phyloP scores from a whole-genome alignment of 1,140 invertebrate species.

The Drosophila pseudoananassae region DNA sequence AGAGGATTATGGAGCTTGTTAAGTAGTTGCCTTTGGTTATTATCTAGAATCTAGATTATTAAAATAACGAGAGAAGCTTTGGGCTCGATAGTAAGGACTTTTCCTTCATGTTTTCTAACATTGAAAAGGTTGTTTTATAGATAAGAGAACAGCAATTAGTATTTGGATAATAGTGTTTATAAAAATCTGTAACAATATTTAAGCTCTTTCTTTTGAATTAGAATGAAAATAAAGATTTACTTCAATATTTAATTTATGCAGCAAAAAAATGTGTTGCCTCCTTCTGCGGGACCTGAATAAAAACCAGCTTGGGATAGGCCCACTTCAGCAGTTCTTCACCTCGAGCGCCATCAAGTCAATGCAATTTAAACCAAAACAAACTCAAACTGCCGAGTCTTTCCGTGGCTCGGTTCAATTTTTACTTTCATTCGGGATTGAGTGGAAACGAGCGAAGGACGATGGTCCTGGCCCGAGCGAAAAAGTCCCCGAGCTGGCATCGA shows the following conservation, averaged over 20 bases:
- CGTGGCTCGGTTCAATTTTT: slow-evolving; percentile 47
- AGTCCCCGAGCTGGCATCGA: slow-evolving; percentile 54
- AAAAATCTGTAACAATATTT: too few relatives aligned
- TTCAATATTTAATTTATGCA: not conserved
- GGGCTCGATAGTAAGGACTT: too few relatives aligned
- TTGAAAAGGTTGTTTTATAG: too few relatives aligned
- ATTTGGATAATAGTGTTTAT: too few relatives aligned
- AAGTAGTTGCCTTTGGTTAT: too few relatives aligned
- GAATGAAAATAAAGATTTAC: too few relatives aligned
- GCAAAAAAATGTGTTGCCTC: too few relatives aligned
- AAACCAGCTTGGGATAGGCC: slow-evolving; percentile 78
- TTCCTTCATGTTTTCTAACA: too few relatives aligned
- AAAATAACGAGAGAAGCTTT: too few relatives aligned
- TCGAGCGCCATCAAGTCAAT: slow-evolving; percentile 63
- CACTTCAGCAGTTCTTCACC: slow-evolving; percentile 47
- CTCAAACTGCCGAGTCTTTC: slow-evolving; percentile 61
- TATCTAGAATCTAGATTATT: too few relatives aligned
- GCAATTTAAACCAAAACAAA: slow-evolving; percentile 83
- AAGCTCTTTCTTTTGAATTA: too few relatives aligned
- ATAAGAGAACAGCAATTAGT: too few relatives aligned
- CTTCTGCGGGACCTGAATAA: slow-evolving; percentile 23
- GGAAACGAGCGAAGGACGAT: slow-evolving; percentile 58
- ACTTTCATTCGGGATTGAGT: slow-evolving; percentile 79
- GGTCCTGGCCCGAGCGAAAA: slow-evolving; percentile 35
- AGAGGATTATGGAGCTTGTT: slow-evolving; percentile 3